Evolutionary conservation across 2,113 vertebrate genomes (phyloP).

Genomic region (Gallinago media): DNA sequence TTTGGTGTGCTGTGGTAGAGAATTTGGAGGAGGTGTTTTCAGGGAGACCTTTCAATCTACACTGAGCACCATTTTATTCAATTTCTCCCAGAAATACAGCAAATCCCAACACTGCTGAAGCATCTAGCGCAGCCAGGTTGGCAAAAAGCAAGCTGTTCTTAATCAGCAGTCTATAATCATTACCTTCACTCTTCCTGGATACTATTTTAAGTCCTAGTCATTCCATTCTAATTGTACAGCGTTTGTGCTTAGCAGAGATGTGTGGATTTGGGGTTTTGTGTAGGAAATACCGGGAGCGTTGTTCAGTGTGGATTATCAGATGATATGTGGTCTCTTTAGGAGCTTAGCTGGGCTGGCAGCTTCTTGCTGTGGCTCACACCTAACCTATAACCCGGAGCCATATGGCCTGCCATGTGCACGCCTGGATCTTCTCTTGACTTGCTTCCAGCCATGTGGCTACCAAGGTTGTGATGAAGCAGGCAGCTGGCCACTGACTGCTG

Average conservation of each 20-base stretch:
- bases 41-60: not conserved
- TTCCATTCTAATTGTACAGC: not conserved
- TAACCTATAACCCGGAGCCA: conserved; percentile 11
- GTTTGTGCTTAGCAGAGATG: not conserved
- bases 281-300: not conserved
- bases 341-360: not conserved
- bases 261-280: not conserved
- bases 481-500: conserved; percentile 48
- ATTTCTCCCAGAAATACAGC: not conserved
- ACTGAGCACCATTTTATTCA: not conserved
- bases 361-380: not conserved
- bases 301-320: not conserved
- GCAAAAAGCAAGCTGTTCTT: not conserved
- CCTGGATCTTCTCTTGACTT: not conserved
- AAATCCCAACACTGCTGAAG: not conserved
- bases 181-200: not conserved
- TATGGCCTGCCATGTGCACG: not conserved
- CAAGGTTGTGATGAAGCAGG: not conserved
- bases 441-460: conserved; percentile 16
- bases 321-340: not conserved
- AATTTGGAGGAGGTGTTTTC: not conserved
- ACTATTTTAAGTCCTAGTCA: not conserved
- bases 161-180: not conserved
- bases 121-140: not conserved
- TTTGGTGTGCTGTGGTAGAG: not conserved